Conservation (phyloP, 2,888 invertebrate species). For the Dynastes hyllus region DNA sequence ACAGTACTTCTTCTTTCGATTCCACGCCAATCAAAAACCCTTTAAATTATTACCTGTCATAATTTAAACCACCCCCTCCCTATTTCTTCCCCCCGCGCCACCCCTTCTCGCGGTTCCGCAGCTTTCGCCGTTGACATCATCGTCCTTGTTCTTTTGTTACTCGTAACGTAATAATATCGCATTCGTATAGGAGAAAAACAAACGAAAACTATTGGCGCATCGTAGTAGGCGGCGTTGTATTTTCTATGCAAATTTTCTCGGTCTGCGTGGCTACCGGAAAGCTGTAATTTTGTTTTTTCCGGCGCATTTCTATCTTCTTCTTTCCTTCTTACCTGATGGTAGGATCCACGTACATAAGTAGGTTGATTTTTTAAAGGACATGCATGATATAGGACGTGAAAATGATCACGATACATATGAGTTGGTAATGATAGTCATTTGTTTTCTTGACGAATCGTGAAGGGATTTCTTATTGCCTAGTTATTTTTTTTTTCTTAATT, state of each 20-base stretch:
- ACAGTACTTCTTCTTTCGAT: neutral
- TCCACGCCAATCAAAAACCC: constrained; percentile 6
- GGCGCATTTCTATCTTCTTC: too few species aligned
- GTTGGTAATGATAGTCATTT: constrained; percentile 30
- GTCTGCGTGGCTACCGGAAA: constrained; percentile 28
- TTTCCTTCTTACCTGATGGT: too few species aligned
- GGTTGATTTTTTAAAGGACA: too few species aligned
- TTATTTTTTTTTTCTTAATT: too few species aligned
- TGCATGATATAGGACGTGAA: neutral
- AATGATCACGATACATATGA: neutral
- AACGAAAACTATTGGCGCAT: constrained; percentile 6
- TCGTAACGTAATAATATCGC: neutral
- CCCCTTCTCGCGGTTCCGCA: too few species aligned
- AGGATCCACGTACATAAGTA: too few species aligned
- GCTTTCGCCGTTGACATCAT: too few species aligned
- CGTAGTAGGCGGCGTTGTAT: constrained; percentile 16
- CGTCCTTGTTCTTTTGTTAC: neutral
- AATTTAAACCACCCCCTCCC: neutral
- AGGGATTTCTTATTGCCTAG: neutral
- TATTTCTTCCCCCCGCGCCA: neutral
- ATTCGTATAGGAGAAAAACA: neutral
- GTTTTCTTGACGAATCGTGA: neutral
- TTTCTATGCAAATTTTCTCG: constrained; percentile 19
- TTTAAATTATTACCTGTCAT: neutral
- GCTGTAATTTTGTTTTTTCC: constrained; percentile 21